These are phyloP conservation scores for Drosophila testacea DNA, from an alignment of 2,888 invertebrate genomes.

Conservation along the genomic window DNA sequence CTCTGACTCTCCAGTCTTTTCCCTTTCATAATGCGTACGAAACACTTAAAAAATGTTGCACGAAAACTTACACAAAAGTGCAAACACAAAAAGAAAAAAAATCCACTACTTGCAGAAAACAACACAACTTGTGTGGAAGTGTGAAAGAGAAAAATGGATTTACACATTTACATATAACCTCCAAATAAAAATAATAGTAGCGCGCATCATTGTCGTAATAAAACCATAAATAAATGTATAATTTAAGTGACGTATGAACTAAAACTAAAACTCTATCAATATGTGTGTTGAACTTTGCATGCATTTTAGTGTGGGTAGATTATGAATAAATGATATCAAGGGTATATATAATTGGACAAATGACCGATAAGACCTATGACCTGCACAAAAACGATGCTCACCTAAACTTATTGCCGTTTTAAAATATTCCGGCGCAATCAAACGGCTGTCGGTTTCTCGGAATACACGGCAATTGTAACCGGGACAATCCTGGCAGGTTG, in stretches of 20 bases:
- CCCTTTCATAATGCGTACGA: neutral
- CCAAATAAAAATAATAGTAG: slow-evolving; percentile 60
- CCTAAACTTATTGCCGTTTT: slow-evolving; percentile 95
- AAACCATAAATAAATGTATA: slow-evolving; percentile 56
- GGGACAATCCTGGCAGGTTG: slow-evolving; percentile 43
- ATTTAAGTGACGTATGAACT: slow-evolving; percentile 50
- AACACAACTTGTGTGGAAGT: slow-evolving; percentile 14
- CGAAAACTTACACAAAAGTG: slow-evolving; percentile 69
- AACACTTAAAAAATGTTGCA: slow-evolving; percentile 53
- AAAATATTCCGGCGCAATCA: slow-evolving; percentile 92
- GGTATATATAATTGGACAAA: slow-evolving; percentile 35
- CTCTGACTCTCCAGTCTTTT: neutral
- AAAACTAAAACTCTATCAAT: neutral
- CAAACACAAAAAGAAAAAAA: slow-evolving; percentile 19
- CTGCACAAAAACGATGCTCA: slow-evolving; percentile 78
- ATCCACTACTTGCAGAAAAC: slow-evolving; percentile 36
- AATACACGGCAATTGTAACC: slow-evolving; percentile 42
- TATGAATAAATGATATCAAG: slow-evolving; percentile 40
- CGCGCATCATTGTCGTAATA: slow-evolving; percentile 51
- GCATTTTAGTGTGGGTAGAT: slow-evolving; percentile 19
- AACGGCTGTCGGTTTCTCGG: slow-evolving; percentile 86
- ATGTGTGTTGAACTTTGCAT: slow-evolving; percentile 9
- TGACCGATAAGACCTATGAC: slow-evolving; percentile 43
- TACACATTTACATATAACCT: slow-evolving; percentile 53
- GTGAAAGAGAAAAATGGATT: slow-evolving; percentile 28